Evolutionary conservation across 2,113 vertebrate genomes (phyloP), one percentile per base, ranked within the genome.

Genomic region (Pleuronectes platessa): DNA sequence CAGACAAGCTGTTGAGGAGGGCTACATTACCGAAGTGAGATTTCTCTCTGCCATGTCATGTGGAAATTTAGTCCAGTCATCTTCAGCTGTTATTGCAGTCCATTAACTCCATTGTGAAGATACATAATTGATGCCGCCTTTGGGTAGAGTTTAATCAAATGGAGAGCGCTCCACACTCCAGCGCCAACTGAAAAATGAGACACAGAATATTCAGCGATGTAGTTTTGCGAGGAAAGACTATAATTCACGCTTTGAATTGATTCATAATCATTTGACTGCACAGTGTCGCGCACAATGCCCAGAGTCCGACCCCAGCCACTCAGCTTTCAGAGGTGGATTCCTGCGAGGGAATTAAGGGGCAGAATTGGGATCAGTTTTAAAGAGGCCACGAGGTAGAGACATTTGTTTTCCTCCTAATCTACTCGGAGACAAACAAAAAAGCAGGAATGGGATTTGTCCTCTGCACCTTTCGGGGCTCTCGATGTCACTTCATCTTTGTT

Each of bases 121-220:
- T 92, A 85, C 90, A 93, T 93, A 92, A 91, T 93, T 92, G 89
- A 92, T 92, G 90, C 85, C 70, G 91, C 92, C 92, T 88, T 90
- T 92, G 91, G 90, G 89, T 90, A 89, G 90, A 86, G 85, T 90
- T 93, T 91, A 92, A 92, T 93, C 90, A 93, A 92, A 92, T 88
- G 85, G 87, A 88, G 86, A 86, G 86, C 62, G 72, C 85, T 84
- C 82, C 74, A 80, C 86, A 88, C 86, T 86, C 74, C 75, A 81
- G 74, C 18, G 83, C 81, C 82, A 69, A 65, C 80, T 92, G 89
- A 93, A 83, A 92, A 91, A 92, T 84, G 85, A 90, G 86, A 81
- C 76, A 40, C 76, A 64, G 81, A 69, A 87, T 90, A 77, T 53
- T 77, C 76, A 40, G 73, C 54, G 58, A 84, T 86, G 86, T 82